phyloP scores from a whole-genome alignment of 2,888 invertebrate species.

The Lycaena phlaeas region DNA sequence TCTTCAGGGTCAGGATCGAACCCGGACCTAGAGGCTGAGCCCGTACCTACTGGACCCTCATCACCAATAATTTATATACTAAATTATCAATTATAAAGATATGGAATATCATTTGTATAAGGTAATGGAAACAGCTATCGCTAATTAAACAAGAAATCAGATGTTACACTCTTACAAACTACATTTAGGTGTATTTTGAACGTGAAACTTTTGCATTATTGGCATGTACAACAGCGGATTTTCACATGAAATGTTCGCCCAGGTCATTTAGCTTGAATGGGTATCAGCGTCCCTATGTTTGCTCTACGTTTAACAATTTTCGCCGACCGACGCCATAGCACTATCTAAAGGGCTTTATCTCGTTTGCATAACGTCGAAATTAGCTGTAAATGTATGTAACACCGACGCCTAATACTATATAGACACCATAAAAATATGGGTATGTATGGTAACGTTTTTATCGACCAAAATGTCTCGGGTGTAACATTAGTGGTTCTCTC shows the following conservation, averaged over 20 bases:
- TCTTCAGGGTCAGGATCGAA: no score
- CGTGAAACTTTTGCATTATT: no score
- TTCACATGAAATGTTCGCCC: slow-evolving; percentile 44
- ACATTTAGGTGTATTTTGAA: no score
- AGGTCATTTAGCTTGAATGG: slow-evolving; percentile 46
- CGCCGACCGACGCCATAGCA: slow-evolving; percentile 29
- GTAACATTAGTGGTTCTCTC: not conserved
- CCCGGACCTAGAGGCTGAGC: no score
- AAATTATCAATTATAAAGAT: no score
- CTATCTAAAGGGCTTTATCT: slow-evolving; percentile 26
- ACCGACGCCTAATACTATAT: not conserved
- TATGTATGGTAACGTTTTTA: not conserved
- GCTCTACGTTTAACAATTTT: slow-evolving; percentile 43
- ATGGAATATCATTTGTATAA: no score
- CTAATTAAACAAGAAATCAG: no score
- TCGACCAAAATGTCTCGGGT: not conserved
- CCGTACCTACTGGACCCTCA: no score
- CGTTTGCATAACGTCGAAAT: slow-evolving; percentile 32
- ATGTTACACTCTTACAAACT: no score
- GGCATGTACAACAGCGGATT: slow-evolving; percentile 21
- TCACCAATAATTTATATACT: no score
- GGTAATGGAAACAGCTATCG: no score
- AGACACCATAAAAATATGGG: not conserved
- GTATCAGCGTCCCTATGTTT: slow-evolving; percentile 45
- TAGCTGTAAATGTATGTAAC: slow-evolving; percentile 22